Base-by-base conservation (phyloP, 2,888 invertebrate genomes). In the Gymnosoma rotundatum region DNA sequence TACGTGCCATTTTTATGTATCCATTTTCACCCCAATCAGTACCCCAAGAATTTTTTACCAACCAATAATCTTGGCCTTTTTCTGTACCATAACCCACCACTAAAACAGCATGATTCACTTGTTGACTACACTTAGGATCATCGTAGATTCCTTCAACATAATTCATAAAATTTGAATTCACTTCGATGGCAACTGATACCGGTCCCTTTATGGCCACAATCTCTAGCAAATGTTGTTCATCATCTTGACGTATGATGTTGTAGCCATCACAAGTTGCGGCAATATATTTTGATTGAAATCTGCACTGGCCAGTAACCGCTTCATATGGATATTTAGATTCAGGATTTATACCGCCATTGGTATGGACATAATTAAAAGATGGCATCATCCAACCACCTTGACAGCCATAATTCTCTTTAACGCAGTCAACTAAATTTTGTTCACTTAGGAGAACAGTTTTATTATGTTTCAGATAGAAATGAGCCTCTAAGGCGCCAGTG, bases 401-500 rank as follows among this genome's bases (percentile, higher is more conserved):
- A 93, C 98, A 98, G 72, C 98, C 98, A 90, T 96, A 97, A 91
- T 96, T 98, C 86, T 94, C 93, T 1, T 92, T 89, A 3, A 97
- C 97, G 91, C 98, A 98, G 93, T 98, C 98, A 74, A 98, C 93
- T 86, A 98, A 93, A 93, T 98, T 98, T 93, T 98, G 98, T 93
- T 98, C 98, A 87, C 97, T 97, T n/a, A 98, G 94, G 0, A 97
- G 96, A 36, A 97, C 94, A 72, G 98, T 93, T 87, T 93, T 93
- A 12, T 96, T 96, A 18, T 94, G 93, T 92, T 95, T 95, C 86
- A 97, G 95, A 94, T 95, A 98, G 92, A 98, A 96, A 92, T 98
- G 97, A 0, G 95, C 98, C 93, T 98, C 98, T 18, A 98, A 92
- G 0, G 97, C 93, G 16, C 98, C 98, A 72, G 98, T 98, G 95